Conservation (phyloP, 2,113 vertebrate species). For the Nicator chloris region DNA sequence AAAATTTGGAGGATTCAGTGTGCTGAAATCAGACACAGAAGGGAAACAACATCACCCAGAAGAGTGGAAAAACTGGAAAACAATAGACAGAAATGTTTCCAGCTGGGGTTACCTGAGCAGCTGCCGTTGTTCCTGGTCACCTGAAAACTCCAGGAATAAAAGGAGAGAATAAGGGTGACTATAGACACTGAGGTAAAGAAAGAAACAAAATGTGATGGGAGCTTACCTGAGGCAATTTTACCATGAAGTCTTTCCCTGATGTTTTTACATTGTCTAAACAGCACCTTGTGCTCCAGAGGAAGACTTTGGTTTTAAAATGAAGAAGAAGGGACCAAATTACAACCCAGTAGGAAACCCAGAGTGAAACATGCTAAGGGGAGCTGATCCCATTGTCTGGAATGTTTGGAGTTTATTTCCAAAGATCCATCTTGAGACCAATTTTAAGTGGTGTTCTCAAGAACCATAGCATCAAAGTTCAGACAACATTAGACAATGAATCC, state of each 20-base stretch:
- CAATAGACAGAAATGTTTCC: background rate
- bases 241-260: background rate
- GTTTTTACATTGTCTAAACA: background rate
- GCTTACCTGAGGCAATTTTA: background rate
- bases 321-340: background rate
- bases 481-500: background rate
- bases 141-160: background rate
- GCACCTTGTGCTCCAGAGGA: background rate
- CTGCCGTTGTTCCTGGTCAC: background rate
- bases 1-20: background rate
- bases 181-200: background rate
- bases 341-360: background rate
- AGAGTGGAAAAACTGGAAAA: background rate
- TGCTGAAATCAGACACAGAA: background rate
- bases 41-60: background rate
- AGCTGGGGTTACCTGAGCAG: background rate
- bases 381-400: background rate
- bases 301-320: background rate
- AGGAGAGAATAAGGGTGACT: background rate
- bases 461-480: background rate
- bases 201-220: background rate
- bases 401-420: background rate
- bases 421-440: background rate
- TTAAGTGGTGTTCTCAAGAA: background rate
- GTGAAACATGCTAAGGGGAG: rapidly evolving